Percentiles rank a stretch among this genome's conserved stretches.
Conservation (phyloP, 2,797 vertebrate genomes). For the Xenops minutus region DNA sequence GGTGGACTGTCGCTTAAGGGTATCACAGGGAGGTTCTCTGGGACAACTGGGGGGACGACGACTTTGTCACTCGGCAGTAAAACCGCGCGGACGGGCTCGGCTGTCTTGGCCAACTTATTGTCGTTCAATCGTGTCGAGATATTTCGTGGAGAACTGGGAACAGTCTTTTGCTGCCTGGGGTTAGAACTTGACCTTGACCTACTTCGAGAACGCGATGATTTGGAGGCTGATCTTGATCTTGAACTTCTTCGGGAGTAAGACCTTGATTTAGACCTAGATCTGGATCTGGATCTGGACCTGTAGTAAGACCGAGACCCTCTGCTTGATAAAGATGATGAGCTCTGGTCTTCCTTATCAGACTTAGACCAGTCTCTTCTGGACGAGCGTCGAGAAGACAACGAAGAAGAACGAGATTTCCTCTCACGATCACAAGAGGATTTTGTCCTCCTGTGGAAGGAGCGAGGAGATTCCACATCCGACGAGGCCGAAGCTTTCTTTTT, state of each 20-base stretch:
- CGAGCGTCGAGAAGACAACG: constrained; percentile 75
- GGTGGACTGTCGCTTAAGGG: constrained; percentile 96
- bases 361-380: constrained; percentile 80
- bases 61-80: constrained; percentile 75
- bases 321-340: constrained; percentile 77
- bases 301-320: constrained; percentile 82
- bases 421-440: constrained; percentile 73
- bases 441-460: constrained; percentile 74
- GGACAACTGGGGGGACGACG: constrained; percentile 66
- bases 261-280: constrained; percentile 76
- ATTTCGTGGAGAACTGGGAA: constrained; percentile 78
- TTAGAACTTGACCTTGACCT: constrained; percentile 75
- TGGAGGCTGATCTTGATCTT: constrained; percentile 61
- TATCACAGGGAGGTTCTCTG: constrained; percentile 86
- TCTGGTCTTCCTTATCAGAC: constrained; percentile 75
- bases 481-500: constrained; percentile 64
- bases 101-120: constrained; percentile 69
- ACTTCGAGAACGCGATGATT: constrained; percentile 68
- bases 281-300: constrained; percentile 77
- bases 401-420: constrained; percentile 81
- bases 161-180: constrained; percentile 67
- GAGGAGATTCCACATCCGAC: constrained; percentile 77
- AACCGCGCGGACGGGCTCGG: constrained; percentile 66
- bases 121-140: constrained; percentile 69
- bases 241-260: constrained; percentile 76